These are phyloP conservation scores for Hystrix brachyura DNA, from an alignment of 2,113 vertebrate genomes.

Conservation along the genomic window DNA sequence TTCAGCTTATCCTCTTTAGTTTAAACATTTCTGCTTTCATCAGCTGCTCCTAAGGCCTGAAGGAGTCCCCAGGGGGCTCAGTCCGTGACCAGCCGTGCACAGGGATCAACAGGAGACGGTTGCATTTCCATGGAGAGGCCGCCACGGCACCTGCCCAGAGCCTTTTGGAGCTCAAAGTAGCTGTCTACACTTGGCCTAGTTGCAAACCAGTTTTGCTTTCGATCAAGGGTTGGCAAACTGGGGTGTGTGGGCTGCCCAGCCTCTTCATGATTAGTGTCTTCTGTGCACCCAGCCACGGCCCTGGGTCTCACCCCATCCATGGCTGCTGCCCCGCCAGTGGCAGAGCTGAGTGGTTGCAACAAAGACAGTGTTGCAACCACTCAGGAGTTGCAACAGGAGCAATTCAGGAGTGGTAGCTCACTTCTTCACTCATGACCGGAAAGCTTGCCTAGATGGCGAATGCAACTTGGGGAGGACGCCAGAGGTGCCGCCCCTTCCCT, in stretches of 20 bases:
- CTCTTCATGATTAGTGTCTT: fast-evolving
- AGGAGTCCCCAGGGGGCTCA: neutral
- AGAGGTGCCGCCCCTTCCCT: fast-evolving
- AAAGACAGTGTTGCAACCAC: neutral
- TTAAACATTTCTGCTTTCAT: neutral
- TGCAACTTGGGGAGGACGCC: neutral
- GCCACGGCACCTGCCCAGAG: neutral
- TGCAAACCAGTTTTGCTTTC: neutral
- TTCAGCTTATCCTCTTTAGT: neutral
- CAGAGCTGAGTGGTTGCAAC: fast-evolving
- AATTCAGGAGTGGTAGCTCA: no score
- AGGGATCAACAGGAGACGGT: fast-evolving
- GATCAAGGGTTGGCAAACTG: neutral
- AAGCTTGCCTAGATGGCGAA: neutral
- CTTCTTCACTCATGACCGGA: fast-evolving
- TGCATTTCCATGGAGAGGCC: no score
- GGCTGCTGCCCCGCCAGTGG: neutral
- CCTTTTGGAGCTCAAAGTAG: neutral
- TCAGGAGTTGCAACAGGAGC: no score
- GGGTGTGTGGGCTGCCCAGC: neutral
- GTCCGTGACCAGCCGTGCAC: fast-evolving
- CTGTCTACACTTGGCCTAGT: fast-evolving
- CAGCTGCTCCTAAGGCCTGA: neutral
- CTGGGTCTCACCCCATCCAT: fast-evolving
- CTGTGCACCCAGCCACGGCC: neutral